phyloP scores from a whole-genome alignment of 1,140 invertebrate genomes.

The Octopus sinensis region DNA sequence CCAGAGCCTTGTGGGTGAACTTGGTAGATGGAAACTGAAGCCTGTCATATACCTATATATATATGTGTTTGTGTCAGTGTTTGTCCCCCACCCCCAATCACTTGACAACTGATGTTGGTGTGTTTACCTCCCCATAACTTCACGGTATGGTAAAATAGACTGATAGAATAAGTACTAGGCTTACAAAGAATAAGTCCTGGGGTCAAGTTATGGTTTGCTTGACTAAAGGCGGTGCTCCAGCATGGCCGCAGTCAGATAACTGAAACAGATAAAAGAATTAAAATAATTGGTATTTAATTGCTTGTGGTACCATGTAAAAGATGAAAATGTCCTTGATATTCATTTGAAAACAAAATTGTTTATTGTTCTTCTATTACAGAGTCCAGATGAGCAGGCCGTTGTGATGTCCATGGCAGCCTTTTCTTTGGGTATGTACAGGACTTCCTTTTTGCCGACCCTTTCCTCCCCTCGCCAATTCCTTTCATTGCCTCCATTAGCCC shows the following conservation, averaged over 20 bases:
- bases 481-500: too few species aligned
- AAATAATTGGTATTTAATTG: neutral
- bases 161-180: too few species aligned
- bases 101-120: too few species aligned
- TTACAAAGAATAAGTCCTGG: neutral
- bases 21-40: too few species aligned
- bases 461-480: too few species aligned
- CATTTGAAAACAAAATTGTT: neutral
- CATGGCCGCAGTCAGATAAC: neutral
- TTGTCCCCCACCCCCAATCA: too few species aligned
- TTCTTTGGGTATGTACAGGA: constrained; percentile 4
- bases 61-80: too few species aligned
- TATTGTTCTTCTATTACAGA: neutral
- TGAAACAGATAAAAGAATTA: neutral
- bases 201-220: neutral
- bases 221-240: neutral
- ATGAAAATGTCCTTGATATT: neutral
- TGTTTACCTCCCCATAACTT: too few species aligned
- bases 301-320: neutral
- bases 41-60: too few species aligned
- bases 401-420: constrained; percentile 8
- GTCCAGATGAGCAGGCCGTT: neutral
- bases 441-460: neutral
- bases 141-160: too few species aligned
- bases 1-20: too few species aligned